Base-by-base conservation (phyloP, 2,797 vertebrate genomes). In the Enteromius anoplus region DNA sequence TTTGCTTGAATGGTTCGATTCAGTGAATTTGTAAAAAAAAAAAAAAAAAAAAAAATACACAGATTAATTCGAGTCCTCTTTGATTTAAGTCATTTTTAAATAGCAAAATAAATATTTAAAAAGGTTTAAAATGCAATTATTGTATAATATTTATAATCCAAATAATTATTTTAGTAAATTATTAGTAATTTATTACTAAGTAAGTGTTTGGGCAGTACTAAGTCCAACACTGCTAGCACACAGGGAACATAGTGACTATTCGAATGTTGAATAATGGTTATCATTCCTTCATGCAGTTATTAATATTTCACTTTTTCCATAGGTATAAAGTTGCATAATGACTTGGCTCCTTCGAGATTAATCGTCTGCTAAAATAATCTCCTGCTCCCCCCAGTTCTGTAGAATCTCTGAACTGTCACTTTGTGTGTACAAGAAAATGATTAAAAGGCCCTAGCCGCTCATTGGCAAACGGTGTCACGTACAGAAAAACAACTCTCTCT, bases 401-500 rank as follows among this genome's bases (percentile, higher is more conserved):
- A 68, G 55, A 26, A 62, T 66, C 42, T 66, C 15, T 53, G 34
- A 34, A 29, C 34, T 82, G 49, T 76, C 49, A 32, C 26, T 42
- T 8, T 3, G 42, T 78, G 75, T 69, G n/a, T 64, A 65, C 49
- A 47, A 71, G 42, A 64, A 72, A 60, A 64, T 72, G n/a, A 81
- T 81, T 81, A 64, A 81, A 72, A 73, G 69, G 42, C 19, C 69
- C 69, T 15, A 68, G 60, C 75, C 65, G 86, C 9, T 2, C 51
- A 89, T 90, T 86, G 37, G 84, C 87, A 76, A 78, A 14, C 40
- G 66, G 47, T 71, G 87, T 80, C 71, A 68, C 26, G 75, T 85
- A 40, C 49, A 82, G 83, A 75, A 88, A 72, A 82, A 83, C 65
- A 80, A 86, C 75, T 83, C 78, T 86, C 86, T 87, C 86, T 88